Evolutionary conservation across 2,888 invertebrate species (phyloP).

Genomic region (Thysanoteuthis rhombus): DNA sequence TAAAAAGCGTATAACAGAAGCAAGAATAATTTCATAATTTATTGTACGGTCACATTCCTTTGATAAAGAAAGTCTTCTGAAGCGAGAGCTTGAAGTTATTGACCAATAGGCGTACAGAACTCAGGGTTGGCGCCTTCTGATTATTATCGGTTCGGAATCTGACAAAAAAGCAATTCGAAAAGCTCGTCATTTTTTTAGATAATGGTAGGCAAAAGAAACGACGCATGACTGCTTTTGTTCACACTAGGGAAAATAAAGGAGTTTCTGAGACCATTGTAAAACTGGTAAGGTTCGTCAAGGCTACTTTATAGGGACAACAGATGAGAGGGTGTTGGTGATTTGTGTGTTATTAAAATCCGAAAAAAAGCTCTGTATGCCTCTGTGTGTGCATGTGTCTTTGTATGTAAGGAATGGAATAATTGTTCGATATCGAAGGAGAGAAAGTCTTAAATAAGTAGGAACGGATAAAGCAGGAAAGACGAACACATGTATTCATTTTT

Average conservation of each 20-base stretch:
- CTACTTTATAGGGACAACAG: not conserved
- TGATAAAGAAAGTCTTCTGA: not conserved
- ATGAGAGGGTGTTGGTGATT: not conserved
- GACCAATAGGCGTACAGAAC: not conserved
- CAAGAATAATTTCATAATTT: not conserved
- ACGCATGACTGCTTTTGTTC: not conserved
- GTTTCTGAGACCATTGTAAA: not conserved
- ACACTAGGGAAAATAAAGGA: not conserved
- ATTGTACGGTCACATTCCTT: not conserved
- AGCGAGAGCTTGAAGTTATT: not conserved
- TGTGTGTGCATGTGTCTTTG: not conserved
- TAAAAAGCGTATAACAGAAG: not conserved
- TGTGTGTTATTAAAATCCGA: not conserved
- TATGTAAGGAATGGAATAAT: not conserved
- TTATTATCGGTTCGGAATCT: not conserved
- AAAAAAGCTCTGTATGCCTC: not conserved
- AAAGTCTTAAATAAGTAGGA: not conserved
- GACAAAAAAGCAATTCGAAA: not conserved
- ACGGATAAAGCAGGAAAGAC: not conserved
- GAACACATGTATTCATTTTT: not conserved
- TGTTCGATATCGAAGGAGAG: not conserved
- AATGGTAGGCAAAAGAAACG: not conserved
- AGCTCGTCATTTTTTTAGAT: not conserved
- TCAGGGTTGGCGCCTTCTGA: not conserved
- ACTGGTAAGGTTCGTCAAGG: not conserved